These are phyloP conservation scores for Ceratina australensis DNA, from an alignment of 1,140 invertebrate species.

Conservation along the genomic window DNA sequence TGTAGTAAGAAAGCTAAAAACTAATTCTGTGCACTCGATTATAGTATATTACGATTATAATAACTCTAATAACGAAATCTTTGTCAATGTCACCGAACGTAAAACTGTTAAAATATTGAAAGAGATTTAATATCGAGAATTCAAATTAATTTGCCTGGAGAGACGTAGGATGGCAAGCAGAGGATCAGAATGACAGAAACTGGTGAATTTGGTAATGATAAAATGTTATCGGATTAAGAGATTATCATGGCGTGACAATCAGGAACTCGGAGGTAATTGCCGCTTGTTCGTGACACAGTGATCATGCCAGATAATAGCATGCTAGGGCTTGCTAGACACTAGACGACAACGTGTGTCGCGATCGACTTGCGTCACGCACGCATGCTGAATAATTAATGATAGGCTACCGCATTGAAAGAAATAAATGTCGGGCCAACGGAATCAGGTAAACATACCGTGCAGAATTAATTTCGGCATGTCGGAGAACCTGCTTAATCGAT, in stretches of 20 bases:
- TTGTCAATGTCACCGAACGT: too few relatives aligned
- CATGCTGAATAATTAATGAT: constrained; percentile 53
- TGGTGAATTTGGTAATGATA: constrained; percentile 8
- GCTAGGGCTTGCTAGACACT: constrained; percentile 52
- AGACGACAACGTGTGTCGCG: constrained; percentile 43
- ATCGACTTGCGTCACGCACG: constrained; percentile 51
- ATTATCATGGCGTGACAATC: constrained; percentile 43
- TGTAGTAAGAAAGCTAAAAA: too few relatives aligned
- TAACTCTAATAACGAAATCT: too few relatives aligned
- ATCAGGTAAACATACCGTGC: constrained; percentile 14
- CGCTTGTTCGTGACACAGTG: constrained; percentile 44
- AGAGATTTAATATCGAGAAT: too few relatives aligned
- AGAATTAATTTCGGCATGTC: constrained; percentile 35
- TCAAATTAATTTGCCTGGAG: too few relatives aligned
- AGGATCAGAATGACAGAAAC: background rate
- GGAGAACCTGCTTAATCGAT: constrained; percentile 32
- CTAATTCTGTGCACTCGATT: too few relatives aligned
- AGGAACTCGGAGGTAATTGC: constrained; percentile 42
- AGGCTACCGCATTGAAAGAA: constrained; percentile 24
- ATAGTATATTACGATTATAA: too few relatives aligned
- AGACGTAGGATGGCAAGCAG: too few relatives aligned
- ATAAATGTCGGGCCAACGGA: constrained; percentile 20
- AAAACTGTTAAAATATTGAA: too few relatives aligned
- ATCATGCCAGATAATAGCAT: constrained; percentile 46
- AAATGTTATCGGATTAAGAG: constrained; percentile 56